Conservation (phyloP, 2,888 invertebrate genomes). For the Acleris laterana region DNA sequence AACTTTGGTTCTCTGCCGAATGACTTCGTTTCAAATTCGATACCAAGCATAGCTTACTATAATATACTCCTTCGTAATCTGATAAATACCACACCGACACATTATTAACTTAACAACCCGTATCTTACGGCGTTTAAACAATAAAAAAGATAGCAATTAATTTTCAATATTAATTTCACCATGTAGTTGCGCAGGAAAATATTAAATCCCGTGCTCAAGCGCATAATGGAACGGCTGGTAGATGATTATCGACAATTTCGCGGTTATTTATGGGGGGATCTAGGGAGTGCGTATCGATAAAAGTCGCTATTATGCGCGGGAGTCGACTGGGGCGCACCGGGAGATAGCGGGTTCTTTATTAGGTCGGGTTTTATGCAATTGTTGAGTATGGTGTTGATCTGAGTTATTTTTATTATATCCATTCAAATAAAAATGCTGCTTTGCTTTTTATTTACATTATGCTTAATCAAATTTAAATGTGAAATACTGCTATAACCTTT, state of each 20-base stretch:
- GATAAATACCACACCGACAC: background rate
- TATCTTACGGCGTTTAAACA: background rate
- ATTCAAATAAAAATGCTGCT: no score
- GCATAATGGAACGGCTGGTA: slow-evolving; percentile 35
- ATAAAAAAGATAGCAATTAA: slow-evolving; percentile 1
- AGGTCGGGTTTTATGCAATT: background rate
- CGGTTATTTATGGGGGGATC: slow-evolving; percentile 36
- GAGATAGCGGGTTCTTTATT: slow-evolving; percentile 5
- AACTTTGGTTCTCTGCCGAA: no score
- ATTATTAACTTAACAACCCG: background rate
- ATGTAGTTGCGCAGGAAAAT: slow-evolving; percentile 30
- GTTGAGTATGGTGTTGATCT: no score
- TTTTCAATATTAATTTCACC: slow-evolving; percentile 32
- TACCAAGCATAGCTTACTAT: no score
- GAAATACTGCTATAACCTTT: no score
- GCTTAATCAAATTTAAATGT: no score
- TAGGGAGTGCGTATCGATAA: slow-evolving; percentile 60
- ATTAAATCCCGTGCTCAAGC: slow-evolving; percentile 21
- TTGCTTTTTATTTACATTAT: no score
- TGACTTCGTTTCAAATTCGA: no score
- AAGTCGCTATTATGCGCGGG: slow-evolving; percentile 64
- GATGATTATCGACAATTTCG: slow-evolving; percentile 38
- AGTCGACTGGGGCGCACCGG: slow-evolving; percentile 38
- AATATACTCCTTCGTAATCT: no score
- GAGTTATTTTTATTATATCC: no score